These are phyloP conservation scores for Hybos culiciformis DNA, from an alignment of 2,888 invertebrate species.

Conservation along the genomic window DNA sequence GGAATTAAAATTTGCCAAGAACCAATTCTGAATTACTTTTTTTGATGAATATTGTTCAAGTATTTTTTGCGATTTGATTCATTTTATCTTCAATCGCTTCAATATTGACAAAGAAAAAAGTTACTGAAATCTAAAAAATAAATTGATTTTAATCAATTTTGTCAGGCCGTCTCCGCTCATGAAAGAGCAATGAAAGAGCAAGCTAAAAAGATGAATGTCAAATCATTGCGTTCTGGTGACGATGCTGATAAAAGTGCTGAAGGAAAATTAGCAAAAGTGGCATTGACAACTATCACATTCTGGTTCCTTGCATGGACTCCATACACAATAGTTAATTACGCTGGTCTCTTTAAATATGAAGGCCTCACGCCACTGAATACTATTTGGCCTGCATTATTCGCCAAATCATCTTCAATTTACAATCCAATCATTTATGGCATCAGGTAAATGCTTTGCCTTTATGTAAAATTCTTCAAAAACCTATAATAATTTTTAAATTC, in stretches of 20 bases:
- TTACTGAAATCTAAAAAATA: no score
- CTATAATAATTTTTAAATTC: no score
- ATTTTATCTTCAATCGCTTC: no score
- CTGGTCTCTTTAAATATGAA: constrained; percentile 61
- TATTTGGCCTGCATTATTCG: constrained; percentile 53
- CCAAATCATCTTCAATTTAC: constrained; percentile 45
- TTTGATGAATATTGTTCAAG: no score
- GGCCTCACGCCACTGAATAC: constrained; percentile 66
- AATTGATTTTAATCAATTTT: background rate
- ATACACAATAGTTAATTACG: constrained; percentile 67
- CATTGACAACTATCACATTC: constrained; percentile 74
- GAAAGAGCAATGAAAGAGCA: constrained; percentile 79
- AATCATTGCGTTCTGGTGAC: constrained; percentile 68
- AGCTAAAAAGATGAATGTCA: constrained; percentile 89
- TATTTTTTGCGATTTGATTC: no score
- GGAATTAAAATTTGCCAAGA: no score
- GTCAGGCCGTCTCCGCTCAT: constrained; percentile 65
- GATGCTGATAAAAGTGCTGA: constrained; percentile 67
- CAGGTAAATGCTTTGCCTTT: constrained; percentile 36
- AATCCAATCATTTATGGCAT: constrained; percentile 47
- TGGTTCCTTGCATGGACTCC: constrained; percentile 94
- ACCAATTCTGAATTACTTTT: no score
- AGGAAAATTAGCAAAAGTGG: constrained; percentile 78
- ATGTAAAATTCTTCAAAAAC: background rate
- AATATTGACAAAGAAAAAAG: no score